phyloP scores from a whole-genome alignment of 2,888 invertebrate species.

The Crocallis elinguaria region DNA sequence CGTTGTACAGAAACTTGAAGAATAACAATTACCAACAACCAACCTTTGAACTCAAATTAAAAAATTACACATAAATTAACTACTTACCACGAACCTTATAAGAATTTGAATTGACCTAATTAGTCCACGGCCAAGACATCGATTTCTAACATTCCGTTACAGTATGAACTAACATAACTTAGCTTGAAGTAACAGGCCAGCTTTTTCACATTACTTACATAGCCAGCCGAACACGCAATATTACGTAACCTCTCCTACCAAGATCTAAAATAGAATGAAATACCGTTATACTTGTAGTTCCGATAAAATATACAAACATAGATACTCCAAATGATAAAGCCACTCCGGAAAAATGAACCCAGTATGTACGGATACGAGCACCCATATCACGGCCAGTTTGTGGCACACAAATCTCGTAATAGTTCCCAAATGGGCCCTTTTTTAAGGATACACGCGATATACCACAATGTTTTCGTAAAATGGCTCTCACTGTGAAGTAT shows the following conservation, averaged over 20 bases:
- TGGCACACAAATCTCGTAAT: constrained; percentile 72
- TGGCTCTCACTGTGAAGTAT: constrained; percentile 70
- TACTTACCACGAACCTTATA: background rate
- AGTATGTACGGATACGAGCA: constrained; percentile 45
- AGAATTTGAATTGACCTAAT: constrained; percentile 19
- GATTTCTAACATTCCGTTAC: constrained; percentile 21
- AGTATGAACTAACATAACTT: constrained; percentile 34
- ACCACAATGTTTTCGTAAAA: constrained; percentile 77
- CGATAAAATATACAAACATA: constrained; percentile 13
- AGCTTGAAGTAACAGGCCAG: constrained; percentile 20
- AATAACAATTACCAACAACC: background rate
- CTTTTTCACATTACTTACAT: constrained; percentile 27
- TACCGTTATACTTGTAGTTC: constrained; percentile 10
- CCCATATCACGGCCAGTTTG: constrained; percentile 57
- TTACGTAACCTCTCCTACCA: constrained; percentile 15
- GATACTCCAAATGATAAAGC: constrained; percentile 41
- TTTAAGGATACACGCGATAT: constrained; percentile 75
- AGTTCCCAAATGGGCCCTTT: constrained; percentile 72
- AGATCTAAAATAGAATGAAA: constrained; percentile 25
- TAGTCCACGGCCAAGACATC: constrained; percentile 19
- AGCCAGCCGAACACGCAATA: constrained; percentile 28
- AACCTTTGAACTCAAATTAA: background rate
- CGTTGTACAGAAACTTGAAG: too few relatives aligned
- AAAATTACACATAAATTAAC: background rate
- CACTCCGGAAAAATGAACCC: constrained; percentile 43